Conservation (phyloP, 2,797 vertebrate genomes). For the Lagorchestes hirsutus region DNA sequence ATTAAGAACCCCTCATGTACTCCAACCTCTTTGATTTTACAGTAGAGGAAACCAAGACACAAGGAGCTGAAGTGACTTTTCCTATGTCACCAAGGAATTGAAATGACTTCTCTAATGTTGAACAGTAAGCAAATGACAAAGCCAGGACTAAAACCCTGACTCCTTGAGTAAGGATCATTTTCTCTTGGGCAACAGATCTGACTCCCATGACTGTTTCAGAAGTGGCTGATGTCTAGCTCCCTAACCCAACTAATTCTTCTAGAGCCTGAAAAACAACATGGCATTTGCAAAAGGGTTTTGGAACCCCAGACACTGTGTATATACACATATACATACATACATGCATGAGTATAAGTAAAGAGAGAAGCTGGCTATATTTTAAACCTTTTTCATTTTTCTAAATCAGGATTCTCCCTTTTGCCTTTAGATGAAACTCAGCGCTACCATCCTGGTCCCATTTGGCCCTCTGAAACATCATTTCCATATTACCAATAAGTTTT, state of each 20-base stretch:
- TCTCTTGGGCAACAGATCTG: background rate
- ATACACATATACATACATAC: background rate
- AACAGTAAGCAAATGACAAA: background rate
- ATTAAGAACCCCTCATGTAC: background rate
- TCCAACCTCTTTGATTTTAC: background rate
- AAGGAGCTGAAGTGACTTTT: background rate
- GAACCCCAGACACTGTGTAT: background rate
- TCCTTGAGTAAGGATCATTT: background rate
- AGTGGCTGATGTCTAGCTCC: background rate
- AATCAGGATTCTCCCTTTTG: slow-evolving; percentile 43
- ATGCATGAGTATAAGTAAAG: background rate
- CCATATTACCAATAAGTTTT: background rate
- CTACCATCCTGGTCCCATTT: slow-evolving; percentile 32
- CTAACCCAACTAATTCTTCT: background rate
- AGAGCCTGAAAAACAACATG: background rate
- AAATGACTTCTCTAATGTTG: background rate
- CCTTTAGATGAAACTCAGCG: slow-evolving; percentile 26
- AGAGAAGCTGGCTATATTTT: slow-evolving; percentile 38
- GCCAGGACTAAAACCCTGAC: background rate
- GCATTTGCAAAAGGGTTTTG: background rate
- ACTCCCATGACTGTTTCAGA: background rate
- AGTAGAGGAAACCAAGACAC: background rate
- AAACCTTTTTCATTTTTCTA: slow-evolving; percentile 24
- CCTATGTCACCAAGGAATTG: background rate
- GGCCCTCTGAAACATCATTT: background rate